These are phyloP conservation scores for Caenorhabditis sp. DNA, from an alignment of 2,888 invertebrate species.

Conservation along the genomic window DNA sequence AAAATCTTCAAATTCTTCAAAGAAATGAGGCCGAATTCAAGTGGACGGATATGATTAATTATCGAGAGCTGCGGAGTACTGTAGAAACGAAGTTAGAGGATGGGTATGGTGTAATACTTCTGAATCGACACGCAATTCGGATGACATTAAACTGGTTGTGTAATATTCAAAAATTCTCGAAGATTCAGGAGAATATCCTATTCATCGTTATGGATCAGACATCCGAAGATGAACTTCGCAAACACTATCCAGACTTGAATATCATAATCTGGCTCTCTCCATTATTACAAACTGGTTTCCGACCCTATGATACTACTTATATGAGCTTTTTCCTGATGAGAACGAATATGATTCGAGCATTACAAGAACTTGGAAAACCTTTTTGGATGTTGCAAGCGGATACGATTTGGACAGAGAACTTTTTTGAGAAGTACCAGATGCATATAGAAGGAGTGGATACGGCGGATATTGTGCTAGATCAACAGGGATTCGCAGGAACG, in stretches of 20 bases:
- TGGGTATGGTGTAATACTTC: slow-evolving; percentile 45
- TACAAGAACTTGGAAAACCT: slow-evolving; percentile 45
- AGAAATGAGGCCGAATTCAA: slow-evolving; percentile 50
- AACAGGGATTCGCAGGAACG: slow-evolving; percentile 50
- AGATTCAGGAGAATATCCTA: slow-evolving; percentile 42
- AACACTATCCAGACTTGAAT: slow-evolving; percentile 42
- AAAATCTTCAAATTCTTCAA: slow-evolving; percentile 35
- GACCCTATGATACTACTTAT: slow-evolving; percentile 56
- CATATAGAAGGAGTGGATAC: background rate
- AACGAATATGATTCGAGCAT: slow-evolving; percentile 56
- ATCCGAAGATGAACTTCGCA: slow-evolving; percentile 39
- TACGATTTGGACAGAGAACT: slow-evolving; percentile 52
- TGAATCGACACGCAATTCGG: slow-evolving; percentile 49
- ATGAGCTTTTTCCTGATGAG: slow-evolving; percentile 62
- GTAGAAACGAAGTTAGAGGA: slow-evolving; percentile 27
- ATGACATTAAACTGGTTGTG: slow-evolving; percentile 62
- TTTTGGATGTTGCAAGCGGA: slow-evolving; percentile 64
- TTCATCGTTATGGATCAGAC: slow-evolving; percentile 56
- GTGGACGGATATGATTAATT: slow-evolving; percentile 21
- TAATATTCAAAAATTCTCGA: slow-evolving; percentile 44
- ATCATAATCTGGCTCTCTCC: slow-evolving; percentile 50
- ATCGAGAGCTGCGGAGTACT: slow-evolving; percentile 13
- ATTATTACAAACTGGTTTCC: slow-evolving; percentile 50
- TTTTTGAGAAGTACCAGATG: slow-evolving; percentile 27
- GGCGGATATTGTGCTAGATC: slow-evolving; percentile 56